A percentile compares a stretch with the other conserved stretches of the same genome.
Conservation (phyloP, 2,888 invertebrate genomes). For the Drosophila kokeensis region DNA sequence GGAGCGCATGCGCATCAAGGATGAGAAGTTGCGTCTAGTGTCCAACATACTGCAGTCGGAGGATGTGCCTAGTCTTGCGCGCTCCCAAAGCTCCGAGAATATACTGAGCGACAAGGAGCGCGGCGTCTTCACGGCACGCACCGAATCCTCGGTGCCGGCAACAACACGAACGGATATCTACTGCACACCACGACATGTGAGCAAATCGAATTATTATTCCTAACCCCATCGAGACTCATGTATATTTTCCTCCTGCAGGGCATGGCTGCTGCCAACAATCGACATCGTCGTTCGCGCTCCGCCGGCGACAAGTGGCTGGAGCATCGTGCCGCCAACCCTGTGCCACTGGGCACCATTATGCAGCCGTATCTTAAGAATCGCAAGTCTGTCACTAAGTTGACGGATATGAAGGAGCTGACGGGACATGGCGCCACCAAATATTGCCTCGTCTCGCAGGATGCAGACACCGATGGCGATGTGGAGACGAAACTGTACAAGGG, state of each 20-base stretch:
- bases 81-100: constrained; percentile 82
- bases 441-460: constrained; percentile 95
- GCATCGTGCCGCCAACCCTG: constrained; percentile 92
- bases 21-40: constrained; percentile 87
- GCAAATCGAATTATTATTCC: background rate
- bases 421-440: constrained; percentile 92
- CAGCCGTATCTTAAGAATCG: constrained; percentile 93
- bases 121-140: constrained; percentile 49
- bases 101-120: constrained; percentile 70
- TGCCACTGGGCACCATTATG: constrained; percentile 94
- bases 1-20: constrained; percentile 87
- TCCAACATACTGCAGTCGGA: constrained; percentile 87
- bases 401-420: constrained; percentile 91
- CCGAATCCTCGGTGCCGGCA: constrained; percentile 62
- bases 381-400: constrained; percentile 93
- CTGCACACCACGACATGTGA: constrained; percentile 72
- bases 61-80: constrained; percentile 76
- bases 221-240: background rate
- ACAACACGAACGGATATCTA: constrained; percentile 78
- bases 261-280: constrained; percentile 89
- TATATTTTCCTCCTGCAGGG: constrained; percentile 85
- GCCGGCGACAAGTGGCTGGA: constrained; percentile 93
- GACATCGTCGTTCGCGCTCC: constrained; percentile 93
- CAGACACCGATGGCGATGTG: constrained; percentile 95
- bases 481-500: constrained; percentile 97